Base-by-base conservation (phyloP, 2,797 vertebrate genomes). In the Dermochelys coriacea region DNA sequence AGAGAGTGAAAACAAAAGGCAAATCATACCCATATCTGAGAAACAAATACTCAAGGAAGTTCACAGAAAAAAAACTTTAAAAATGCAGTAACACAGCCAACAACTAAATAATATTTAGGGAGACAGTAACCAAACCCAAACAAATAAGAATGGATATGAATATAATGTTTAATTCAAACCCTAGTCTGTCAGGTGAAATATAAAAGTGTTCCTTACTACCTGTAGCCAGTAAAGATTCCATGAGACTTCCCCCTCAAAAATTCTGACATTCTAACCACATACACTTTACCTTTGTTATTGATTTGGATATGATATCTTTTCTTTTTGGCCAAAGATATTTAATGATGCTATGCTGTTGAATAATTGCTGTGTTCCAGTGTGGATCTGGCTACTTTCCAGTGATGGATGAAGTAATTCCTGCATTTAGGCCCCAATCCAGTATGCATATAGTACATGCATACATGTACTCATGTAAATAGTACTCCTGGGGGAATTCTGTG, bases 311-410 rank as follows among this genome's bases (percentile, higher is more conserved):
- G n/a, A 80, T 88, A 45, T n/a, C 12, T 0, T 0, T 64, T 82
- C 0, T 2, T 88, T 91, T 84, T 64, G 49, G 5, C 18, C 81
- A 80, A 75, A 83, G 82, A 9, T 68, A 12, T 8, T 41, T 57
- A 12, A 5, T 37, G 80, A 41, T 90, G 52, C 45, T 77, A 61
- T 0, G 50, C 15, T 45, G 37, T 15, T 7, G 14, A 12, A 4
- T 0, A 15, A 9, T 7, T 27, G 0, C 0, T n/a, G 49, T 54
- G 80, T 80, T 49, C 41, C 5, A 31, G 16, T n/a, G 16, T 16
- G 9, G 10, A 74, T 6, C 77, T 64, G 29, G 14, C 37, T 23
- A 1, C 10, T 87, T 0, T 0, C 52, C 54, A 10, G 5, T 45
- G 18, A 45, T 74, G 7, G 34, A 34, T 64, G 61, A 64, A 64